phyloP scores from a whole-genome alignment of 35 echinoderm and acorn worm species.

The Diadema setosum region DNA sequence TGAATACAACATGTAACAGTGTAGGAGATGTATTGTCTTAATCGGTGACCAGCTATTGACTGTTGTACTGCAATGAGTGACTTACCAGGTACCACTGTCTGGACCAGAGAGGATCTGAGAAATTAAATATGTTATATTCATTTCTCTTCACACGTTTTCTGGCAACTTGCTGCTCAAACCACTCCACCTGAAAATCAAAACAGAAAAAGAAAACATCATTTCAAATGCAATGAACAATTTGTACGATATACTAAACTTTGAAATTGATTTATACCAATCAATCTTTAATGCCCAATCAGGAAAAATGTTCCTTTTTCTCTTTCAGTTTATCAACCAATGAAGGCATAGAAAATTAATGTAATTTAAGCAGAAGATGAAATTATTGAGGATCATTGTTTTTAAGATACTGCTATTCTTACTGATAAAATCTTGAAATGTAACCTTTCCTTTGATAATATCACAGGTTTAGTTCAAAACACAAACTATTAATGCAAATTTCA shows the following conservation, averaged over 20 bases:
- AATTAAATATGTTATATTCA: neutral
- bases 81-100: constrained; percentile 98
- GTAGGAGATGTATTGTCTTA: no score
- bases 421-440: no score
- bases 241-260: neutral
- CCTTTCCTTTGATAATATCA: no score
- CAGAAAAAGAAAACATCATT: neutral
- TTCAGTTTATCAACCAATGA: neutral
- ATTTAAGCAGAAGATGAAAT: no score
- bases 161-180: constrained; percentile 80
- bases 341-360: neutral
- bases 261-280: neutral
- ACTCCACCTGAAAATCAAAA: constrained; percentile 66
- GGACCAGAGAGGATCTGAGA: constrained; percentile 54
- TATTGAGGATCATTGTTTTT: no score
- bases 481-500: no score
- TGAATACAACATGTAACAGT: no score
- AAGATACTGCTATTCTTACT: no score
- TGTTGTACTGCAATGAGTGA: no score
- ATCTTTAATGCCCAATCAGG: no score
- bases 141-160: constrained; percentile 79
- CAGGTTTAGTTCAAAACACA: no score
- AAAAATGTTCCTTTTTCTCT: neutral
- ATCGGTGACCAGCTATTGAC: no score
- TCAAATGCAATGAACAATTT: neutral